Conservation (phyloP, 2,113 vertebrate genomes). For the Sciurus niger region DNA sequence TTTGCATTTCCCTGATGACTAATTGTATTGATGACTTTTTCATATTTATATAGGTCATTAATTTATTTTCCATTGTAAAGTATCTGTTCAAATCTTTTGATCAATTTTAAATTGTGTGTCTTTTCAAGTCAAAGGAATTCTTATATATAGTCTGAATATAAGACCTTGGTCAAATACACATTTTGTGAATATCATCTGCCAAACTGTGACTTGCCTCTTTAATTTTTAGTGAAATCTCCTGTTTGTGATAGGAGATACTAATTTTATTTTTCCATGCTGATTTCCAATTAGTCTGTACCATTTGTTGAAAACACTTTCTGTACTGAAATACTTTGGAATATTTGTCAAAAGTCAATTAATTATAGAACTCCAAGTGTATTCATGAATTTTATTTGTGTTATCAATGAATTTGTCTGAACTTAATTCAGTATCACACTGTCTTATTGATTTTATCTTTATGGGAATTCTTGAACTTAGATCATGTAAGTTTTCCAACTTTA, state of each 20-base stretch:
- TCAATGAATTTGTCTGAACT: not conserved
- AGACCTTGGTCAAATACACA: not conserved
- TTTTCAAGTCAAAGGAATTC: not conserved
- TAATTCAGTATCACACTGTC: not conserved
- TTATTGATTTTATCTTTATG: not conserved
- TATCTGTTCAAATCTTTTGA: not conserved
- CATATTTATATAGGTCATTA: not conserved
- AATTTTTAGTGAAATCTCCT: not conserved
- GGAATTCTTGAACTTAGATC: not conserved
- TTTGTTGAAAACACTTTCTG: not conserved
- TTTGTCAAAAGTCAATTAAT: not conserved
- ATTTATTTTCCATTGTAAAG: not conserved
- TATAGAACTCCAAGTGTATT: not conserved
- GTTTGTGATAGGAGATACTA: not conserved
- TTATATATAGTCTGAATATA: not conserved
- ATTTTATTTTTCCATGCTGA: not conserved
- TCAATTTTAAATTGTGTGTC: slow-evolving; percentile 20
- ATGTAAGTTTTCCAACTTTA: not conserved
- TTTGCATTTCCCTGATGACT: not conserved
- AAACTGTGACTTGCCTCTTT: not conserved
- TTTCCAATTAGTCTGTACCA: not conserved
- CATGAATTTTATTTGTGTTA: not conserved
- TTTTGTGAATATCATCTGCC: not conserved
- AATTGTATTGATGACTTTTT: not conserved
- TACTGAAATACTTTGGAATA: slow-evolving; percentile 1